Conservation (phyloP, 2,888 invertebrate species). For the Tenodera sinensis region DNA sequence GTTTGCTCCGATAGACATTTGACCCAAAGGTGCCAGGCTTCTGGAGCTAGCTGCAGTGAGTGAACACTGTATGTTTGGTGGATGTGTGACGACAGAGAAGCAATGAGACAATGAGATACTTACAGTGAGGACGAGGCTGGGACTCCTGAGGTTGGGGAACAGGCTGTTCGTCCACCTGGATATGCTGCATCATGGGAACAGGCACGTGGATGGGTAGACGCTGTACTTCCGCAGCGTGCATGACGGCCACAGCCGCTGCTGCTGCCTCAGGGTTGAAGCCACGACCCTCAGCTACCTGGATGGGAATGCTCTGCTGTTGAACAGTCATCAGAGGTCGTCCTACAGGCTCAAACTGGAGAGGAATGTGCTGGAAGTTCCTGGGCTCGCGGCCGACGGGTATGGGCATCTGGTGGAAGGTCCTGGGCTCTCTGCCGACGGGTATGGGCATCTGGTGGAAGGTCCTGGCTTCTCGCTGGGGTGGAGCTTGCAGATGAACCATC, state of each 20-base stretch:
- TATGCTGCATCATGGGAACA: conserved; percentile 42
- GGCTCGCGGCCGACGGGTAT: conserved; percentile 7
- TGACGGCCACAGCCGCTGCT: conserved; percentile 17
- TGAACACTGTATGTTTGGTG: no score
- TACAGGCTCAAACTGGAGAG: conserved; percentile 22
- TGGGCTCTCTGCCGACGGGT: conserved; percentile 3
- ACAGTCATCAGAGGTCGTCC: conserved; percentile 10
- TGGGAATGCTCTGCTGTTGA: conserved; percentile 4
- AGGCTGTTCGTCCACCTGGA: conserved; percentile 33
- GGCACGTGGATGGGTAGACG: conserved; percentile 45
- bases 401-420: conserved; percentile 20
- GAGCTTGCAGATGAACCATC: conserved; percentile 8
- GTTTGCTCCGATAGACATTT: no score
- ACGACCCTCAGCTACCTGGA: not conserved
- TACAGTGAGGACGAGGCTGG: conserved; percentile 73
- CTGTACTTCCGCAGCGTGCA: conserved; percentile 36
- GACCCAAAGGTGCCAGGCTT: no score
- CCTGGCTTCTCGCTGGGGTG: conserved; percentile 7
- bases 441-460: conserved; percentile 20
- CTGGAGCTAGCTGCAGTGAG: no score
- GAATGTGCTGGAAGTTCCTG: conserved; percentile 21
- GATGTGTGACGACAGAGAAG: no score
- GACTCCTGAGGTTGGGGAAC: no score
- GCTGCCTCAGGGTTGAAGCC: conserved; percentile 9
- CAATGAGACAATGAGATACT: no score